Conservation (phyloP, 1,140 invertebrate species). For the Zelostemma sp. region DNA sequence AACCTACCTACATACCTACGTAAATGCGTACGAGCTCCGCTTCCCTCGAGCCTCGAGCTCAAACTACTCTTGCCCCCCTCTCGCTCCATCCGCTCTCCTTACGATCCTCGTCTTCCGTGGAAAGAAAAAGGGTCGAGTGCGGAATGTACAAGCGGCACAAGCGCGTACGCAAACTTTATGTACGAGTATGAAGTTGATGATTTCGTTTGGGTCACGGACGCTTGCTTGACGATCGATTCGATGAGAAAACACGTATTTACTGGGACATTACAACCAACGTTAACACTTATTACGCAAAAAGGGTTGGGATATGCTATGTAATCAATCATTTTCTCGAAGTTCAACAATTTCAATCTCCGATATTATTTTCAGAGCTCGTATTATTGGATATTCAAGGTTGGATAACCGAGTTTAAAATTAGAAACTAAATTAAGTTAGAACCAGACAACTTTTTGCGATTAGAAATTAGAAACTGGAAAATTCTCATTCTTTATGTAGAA, state of each 20-base stretch:
- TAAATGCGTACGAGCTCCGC: conserved; percentile 55
- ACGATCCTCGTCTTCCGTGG: conserved; percentile 12
- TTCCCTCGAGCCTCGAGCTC: conserved; percentile 20
- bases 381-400: too few relatives aligned
- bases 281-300: conserved; percentile 23
- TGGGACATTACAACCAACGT: conserved; percentile 26
- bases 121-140: conserved; percentile 15
- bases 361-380: too few relatives aligned
- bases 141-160: conserved; percentile 34
- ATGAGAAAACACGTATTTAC: conserved; percentile 6
- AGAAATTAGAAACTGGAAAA: too few relatives aligned
- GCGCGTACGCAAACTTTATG: conserved; percentile 19
- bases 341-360: too few relatives aligned
- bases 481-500: too few relatives aligned
- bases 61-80: neutral
- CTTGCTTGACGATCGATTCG: conserved; percentile 34
- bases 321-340: neutral
- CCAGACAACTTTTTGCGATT: too few relatives aligned
- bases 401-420: too few relatives aligned
- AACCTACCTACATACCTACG: conserved; percentile 58
- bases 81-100: conserved; percentile 10
- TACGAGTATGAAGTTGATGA: conserved; percentile 22
- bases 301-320: too few relatives aligned
- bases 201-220: conserved; percentile 41
- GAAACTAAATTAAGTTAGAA: too few relatives aligned